Base-by-base conservation (phyloP, 2,113 vertebrate species). In the Melozone crissalis region DNA sequence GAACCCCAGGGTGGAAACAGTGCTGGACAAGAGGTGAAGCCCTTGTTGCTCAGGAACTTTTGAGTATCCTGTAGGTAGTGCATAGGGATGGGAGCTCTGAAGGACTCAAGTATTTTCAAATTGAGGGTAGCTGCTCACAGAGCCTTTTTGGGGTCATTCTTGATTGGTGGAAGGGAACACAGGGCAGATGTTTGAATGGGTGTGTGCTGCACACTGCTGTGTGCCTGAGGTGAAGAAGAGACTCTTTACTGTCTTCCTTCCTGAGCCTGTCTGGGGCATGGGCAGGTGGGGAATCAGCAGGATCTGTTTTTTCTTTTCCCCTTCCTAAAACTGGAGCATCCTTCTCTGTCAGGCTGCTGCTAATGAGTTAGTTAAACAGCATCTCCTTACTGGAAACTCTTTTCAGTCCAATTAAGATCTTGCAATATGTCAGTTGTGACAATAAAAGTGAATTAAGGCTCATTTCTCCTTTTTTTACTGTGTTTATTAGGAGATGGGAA, bases 371-470 rank as follows among this genome's bases (percentile, higher is more conserved):
- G 82, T 98, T 98, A 97, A 97, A 93, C 87, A 96, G 93, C 75
- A 72, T 95, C 96, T 97, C 97, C 97, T 98, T 97, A 97, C 98
- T 96, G 96, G 97, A 97, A 97, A 88, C 96, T 95, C 95, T 98
- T 98, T 97, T 97, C 93, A 96, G 95, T 90, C 96, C 98, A 97
- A 97, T 98, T 98, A 98, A 97, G 96, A 97, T 95, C 86, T 97
- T 97, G 96, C 57, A 78, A 95, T 81, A 28, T 96, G 97, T 97
- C 97, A 97, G 93, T 97, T 95, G 94, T 24, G 78, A 97, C 96
- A 97, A 96, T 98, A 98, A 98, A 98, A 98, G 93, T 98, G 97
- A 98, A 93, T 96, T 98, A 98, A 96, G 79, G 89, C 91, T 96
- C 94, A 90, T 96, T 97, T 97, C 96, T 97, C 89, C 95, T 97